Evolutionary conservation across 2,113 vertebrate species (phyloP), one percentile per base, ranked within the genome.

Genomic region (Myrmecobius fasciatus): DNA sequence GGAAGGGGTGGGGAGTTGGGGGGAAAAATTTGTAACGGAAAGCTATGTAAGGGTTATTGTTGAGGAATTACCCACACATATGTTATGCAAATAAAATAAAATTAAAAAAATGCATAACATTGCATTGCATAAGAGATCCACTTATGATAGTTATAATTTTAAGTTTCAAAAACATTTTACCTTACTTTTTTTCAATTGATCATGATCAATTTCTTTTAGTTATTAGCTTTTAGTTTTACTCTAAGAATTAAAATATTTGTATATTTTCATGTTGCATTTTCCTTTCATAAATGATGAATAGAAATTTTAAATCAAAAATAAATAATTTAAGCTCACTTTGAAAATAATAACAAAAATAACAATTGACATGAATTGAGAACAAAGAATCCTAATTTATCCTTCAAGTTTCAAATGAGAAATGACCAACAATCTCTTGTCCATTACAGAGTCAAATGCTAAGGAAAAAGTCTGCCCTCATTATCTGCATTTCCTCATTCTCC

Each of bases 251-350:
- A 95, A 88, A 7, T 89, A 28, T 89, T 89, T 75, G 43, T 43
- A 83, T 83, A 83, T 83, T 94, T 96, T 8, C 20, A 26, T 92
- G 10, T 90, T 95, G 22, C 26, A 47, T 49, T 90, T 95, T 94
- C 25, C 47, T 92, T 53, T 92, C 93, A 91, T 53, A 60, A 96
- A 24, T 67, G 28, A 3, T 52, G 56, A 89, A 12, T 31, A 89
- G 92, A 0, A 88, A 53, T 90, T 94, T 97, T 96, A 89, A 94
- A 93, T 48, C 36, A 22, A 17, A 93, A 94, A 95, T 88, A 83
- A 56, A 8, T 2, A 94, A 96, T 53, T 91, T 91, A 75, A 94
- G 95, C 22, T 94, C 93, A 53, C 92, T 92, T 92, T 43, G n/a
- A 43, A 83, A 83, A 83, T 26, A 83, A 83, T 7, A 43, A n/a